Conservation (phyloP, 2,888 invertebrate species). For the Meandrusa payeni region DNA sequence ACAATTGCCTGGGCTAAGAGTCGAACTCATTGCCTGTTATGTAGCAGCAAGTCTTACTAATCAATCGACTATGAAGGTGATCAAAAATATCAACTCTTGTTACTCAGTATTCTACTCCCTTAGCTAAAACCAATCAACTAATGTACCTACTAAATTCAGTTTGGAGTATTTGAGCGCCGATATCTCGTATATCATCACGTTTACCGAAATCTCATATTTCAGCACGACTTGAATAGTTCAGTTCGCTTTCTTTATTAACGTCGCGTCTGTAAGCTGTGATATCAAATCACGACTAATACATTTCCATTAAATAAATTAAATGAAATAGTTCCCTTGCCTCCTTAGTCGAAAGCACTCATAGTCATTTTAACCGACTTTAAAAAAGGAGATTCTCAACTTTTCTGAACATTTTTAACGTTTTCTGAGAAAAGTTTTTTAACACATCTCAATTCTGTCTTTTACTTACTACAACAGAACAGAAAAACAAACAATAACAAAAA, state of each 20-base stretch:
- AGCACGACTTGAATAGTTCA: slow-evolving; percentile 9
- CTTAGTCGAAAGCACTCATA: neutral
- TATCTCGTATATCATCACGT: slow-evolving; percentile 5
- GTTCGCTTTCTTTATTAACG: slow-evolving; percentile 4
- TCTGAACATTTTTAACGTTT: too few species aligned
- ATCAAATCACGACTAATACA: neutral
- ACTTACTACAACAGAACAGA: too few species aligned
- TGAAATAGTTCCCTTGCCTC: neutral
- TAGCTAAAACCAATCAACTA: slow-evolving; percentile 5
- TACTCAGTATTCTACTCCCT: neutral
- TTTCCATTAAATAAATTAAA: slow-evolving; percentile 11
- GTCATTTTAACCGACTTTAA: too few species aligned
- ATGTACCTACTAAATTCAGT: slow-evolving; percentile 5
- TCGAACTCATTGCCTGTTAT: too few species aligned
- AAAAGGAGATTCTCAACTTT: too few species aligned
- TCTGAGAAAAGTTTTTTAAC: too few species aligned
- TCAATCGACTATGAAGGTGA: too few species aligned
- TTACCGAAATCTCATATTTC: neutral
- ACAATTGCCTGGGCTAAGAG: too few species aligned
- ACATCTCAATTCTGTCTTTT: too few species aligned
- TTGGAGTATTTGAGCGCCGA: neutral
- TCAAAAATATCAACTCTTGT: too few species aligned
- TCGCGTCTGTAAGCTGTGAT: neutral
- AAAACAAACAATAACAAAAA: too few species aligned
- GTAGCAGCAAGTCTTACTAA: too few species aligned